Base-by-base conservation (phyloP, 2,113 vertebrate species). In the Pedionomus torquatus region DNA sequence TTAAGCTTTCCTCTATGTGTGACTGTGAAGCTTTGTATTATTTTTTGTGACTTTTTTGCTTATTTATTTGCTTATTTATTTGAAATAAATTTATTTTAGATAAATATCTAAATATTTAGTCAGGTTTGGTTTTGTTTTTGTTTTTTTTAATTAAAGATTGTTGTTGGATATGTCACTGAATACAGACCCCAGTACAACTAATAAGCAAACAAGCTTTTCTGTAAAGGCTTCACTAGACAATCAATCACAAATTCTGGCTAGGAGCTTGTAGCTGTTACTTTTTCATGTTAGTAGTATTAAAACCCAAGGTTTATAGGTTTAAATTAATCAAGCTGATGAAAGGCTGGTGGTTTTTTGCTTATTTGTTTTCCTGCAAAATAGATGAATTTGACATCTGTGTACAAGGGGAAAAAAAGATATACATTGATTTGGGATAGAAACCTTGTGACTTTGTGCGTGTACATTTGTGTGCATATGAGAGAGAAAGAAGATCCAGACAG, bases 201-300 rank as follows among this genome's bases (percentile, higher is more conserved):
- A 96, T 97, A 93, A 96, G 77, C 63, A 80, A 96, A 69, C 54
- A 96, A 89, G 86, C 20, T 61, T 91, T 91, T 95, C 91, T 90
- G 64, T 88, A 70, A 95, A 95, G 66, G 52, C 39, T 54, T 92
- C 69, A 77, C 57, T 81, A 92, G 86, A 85, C 91, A 74, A 96
- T 97, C 82, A 92, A 69, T 86, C 83, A 86, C 41, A 91, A 94
- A 93, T 89, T 87, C 37, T 83, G 84, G 37, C 80, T 87, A 72
- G 48, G 41, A 80, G 65, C 75, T 60, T 90, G 82, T 89, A 97
- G 17, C 31, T 93, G 35, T 84, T 96, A 66, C 75, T 94, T 94
- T 35, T 94, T 83, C 91, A 33, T 93, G 61, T 85, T 75, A 70
- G 35, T 87, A 65, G 48, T 93, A 55, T 90, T 89, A 85, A 95